phyloP scores from a whole-genome alignment of 1,140 invertebrate species.

The Bombyx mandarina region DNA sequence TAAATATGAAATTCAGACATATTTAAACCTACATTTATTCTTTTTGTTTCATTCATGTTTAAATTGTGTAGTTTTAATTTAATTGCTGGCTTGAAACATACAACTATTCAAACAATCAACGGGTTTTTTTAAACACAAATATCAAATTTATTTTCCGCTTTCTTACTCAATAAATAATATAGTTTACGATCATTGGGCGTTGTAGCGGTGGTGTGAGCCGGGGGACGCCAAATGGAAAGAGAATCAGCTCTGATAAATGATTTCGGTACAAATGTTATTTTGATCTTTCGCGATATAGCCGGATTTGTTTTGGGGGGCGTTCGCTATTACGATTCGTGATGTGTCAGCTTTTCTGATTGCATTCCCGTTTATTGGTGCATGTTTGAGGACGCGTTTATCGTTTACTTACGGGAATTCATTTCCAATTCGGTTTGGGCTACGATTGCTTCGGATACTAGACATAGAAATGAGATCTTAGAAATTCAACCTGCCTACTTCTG shows the following conservation, averaged over 20 bases:
- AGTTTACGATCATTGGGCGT: conserved; percentile 12
- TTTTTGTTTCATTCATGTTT: too few relatives aligned
- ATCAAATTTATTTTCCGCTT: conserved; percentile 1
- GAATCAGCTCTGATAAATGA: conserved; percentile 63
- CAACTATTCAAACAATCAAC: too few relatives aligned
- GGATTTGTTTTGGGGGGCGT: conserved; percentile 45
- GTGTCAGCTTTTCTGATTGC: conserved; percentile 35
- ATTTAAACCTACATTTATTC: too few relatives aligned
- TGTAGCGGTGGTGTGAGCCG: conserved; percentile 15
- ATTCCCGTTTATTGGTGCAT: conserved; percentile 15
- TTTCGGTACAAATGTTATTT: conserved; percentile 65
- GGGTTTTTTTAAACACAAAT: too few relatives aligned
- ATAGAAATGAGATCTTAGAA: not conserved
- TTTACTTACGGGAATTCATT: not conserved
- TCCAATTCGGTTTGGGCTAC: not conserved
- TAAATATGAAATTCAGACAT: too few relatives aligned
- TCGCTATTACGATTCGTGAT: conserved; percentile 32
- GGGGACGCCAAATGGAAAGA: conserved; percentile 54
- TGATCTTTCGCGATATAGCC: conserved; percentile 56
- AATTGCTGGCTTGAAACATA: too few relatives aligned
- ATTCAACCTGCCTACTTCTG: too few relatives aligned
- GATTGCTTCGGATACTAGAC: not conserved
- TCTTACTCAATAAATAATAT: conserved; percentile 1
- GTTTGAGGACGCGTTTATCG: not conserved
- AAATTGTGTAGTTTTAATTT: too few relatives aligned